Evolutionary conservation across 2,797 vertebrate genomes (phyloP), one percentile per base, ranked within the genome.

Genomic region (Nyctalus aviator): DNA sequence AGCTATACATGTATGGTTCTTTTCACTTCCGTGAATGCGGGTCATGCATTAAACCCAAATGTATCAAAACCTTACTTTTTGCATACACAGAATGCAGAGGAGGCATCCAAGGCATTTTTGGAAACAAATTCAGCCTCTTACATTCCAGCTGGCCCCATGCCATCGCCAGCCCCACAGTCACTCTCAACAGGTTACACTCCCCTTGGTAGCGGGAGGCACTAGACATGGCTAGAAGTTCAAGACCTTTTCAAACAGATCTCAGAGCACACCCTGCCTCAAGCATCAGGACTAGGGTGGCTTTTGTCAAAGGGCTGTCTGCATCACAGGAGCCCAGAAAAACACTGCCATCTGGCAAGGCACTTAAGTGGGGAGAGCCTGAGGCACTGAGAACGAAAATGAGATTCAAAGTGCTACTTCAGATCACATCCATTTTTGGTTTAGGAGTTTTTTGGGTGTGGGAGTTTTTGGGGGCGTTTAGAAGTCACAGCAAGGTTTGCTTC

Each of bases 331-430:
- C 82, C 25, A 90, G 76, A 89, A 95, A 95, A 90, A 92, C 59
- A 95, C 48, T 66, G 35, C 78, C 83, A 84, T 69, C 57, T 92
- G 83, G 83, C 79, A 76, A 90, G 55, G 73, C n/a, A 88, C 71
- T 69, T 78, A 66, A 88, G 55, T 81, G 17, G 27, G 46, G 23
- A 27, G 59, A 91, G 48, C 88, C 78, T 48, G 25, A 37, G 68
- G 21, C 72, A 75, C 23, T 25, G 37, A 84, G 79, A 81, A 62
- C 44, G 44, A 90, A 93, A 88, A 92, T 69, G 44, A 89, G 32
- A 83, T 86, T 83, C 44, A 64, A 91, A 83, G 35, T 92, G 62
- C 30, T 76, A 76, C 88, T 94, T 81, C 76, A 53, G 37, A 88
- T 62, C 3, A 0, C 5, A 85, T 82, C 37, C 25, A 44, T 79